These are phyloP conservation scores for Lasioglossum leucozonium DNA, from an alignment of 2,888 invertebrate genomes.

Conservation along the genomic window DNA sequence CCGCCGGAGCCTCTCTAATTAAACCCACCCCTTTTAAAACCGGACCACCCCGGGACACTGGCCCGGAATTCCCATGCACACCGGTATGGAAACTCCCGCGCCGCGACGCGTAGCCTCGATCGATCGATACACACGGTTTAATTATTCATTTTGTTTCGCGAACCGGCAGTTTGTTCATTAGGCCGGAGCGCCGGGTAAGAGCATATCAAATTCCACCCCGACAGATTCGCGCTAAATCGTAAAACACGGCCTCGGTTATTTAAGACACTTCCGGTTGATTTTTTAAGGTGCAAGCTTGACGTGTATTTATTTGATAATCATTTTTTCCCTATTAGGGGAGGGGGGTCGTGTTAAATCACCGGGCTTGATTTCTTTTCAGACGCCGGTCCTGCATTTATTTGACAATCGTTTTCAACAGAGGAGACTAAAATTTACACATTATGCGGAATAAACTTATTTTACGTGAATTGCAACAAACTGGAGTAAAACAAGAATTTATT, in stretches of 20 bases:
- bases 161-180: background rate
- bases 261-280: background rate
- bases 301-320: background rate
- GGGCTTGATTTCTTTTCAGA: too few relatives aligned
- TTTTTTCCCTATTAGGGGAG: too few relatives aligned
- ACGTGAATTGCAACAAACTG: too few relatives aligned
- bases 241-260: background rate
- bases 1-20: conserved; percentile 58
- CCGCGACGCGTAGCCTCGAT: background rate
- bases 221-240: background rate
- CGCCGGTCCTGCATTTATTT: background rate
- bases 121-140: conserved; percentile 10
- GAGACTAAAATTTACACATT: too few relatives aligned
- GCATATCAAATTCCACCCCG: background rate
- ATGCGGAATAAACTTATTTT: too few relatives aligned
- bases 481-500: too few relatives aligned
- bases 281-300: background rate
- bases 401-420: too few relatives aligned
- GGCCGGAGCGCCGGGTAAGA: background rate
- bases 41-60: conserved; percentile 4
- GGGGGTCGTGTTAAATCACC: too few relatives aligned
- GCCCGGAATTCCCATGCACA: conserved; percentile 80
- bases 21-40: conserved; percentile 37
- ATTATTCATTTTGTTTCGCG: conserved; percentile 29
- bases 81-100: conserved; percentile 15